A percentile compares a stretch with the other conserved stretches of the same genome.
Evolutionary conservation across 2,888 invertebrate species (phyloP).

Genomic region (Eledone cirrhosa): DNA sequence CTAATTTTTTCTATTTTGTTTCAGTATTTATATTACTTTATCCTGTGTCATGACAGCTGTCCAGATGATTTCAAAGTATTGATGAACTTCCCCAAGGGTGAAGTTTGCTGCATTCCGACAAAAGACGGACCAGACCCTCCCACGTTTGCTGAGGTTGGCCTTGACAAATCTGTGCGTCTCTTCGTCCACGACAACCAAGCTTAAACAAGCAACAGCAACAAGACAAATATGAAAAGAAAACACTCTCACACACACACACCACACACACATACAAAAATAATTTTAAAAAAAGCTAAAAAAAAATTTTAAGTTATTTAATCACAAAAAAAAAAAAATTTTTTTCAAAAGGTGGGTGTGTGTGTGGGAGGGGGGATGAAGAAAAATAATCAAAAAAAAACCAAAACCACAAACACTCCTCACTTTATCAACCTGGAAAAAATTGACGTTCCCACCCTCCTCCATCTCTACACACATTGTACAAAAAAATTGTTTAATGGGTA

Average conservation of each 20-base stretch:
- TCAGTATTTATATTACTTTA: constrained; percentile 92
- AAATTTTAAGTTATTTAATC: no score
- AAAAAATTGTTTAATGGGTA: no score
- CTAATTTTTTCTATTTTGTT: no score
- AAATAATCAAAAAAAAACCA: no score
- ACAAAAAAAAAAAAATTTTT: no score
- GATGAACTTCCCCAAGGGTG: constrained; percentile 91
- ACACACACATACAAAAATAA: not conserved
- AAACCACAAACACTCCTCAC: no score
- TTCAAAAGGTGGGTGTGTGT: no score
- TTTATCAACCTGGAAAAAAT: no score
- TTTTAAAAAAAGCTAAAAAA: not conserved
- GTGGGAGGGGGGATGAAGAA: no score
- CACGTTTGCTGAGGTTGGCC: constrained; percentile 80
- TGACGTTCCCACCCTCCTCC: no score
- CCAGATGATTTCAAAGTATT: constrained; percentile 95
- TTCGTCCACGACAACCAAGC: constrained; percentile 94
- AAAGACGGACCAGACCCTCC: constrained; percentile 67
- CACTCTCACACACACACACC: not conserved
- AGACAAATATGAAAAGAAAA: not conserved
- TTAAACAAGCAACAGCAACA: constrained; percentile 52
- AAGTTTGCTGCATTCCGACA: constrained; percentile 75
- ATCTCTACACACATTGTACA: no score
- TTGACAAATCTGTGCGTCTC: constrained; percentile 88
- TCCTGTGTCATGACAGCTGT: constrained; percentile 92